These are phyloP conservation scores for Agrilus cyanescens DNA, from an alignment of 2,888 invertebrate genomes.

Conservation along the genomic window DNA sequence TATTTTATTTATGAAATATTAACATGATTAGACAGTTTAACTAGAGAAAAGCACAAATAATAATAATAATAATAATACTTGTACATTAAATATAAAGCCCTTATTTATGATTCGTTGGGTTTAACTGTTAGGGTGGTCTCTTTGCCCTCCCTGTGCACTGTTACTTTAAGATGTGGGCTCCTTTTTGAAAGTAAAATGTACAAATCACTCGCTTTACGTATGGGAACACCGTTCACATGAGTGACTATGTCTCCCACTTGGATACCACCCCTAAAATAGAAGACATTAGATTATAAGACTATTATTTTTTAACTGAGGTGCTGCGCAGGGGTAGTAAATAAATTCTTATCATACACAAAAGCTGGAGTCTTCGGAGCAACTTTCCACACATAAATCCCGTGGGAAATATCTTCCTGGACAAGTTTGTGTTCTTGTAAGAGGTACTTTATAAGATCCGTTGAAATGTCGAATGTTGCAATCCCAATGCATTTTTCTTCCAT, in stretches of 20 bases:
- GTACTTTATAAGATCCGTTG: slow-evolving; percentile 58
- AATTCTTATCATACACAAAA: slow-evolving; percentile 46
- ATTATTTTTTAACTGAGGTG: neutral
- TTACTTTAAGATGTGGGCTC: slow-evolving; percentile 3
- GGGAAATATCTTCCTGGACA: slow-evolving; percentile 50
- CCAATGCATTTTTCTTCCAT: slow-evolving; percentile 55
- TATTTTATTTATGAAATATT: no score
- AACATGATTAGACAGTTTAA: no score
- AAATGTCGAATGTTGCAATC: slow-evolving; percentile 56
- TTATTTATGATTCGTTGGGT: neutral
- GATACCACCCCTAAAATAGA: slow-evolving; percentile 56
- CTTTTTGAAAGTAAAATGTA: slow-evolving; percentile 10
- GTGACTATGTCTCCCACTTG: slow-evolving; percentile 73
- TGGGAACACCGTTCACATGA: slow-evolving; percentile 53
- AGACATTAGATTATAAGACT: neutral
- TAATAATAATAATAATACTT: no score
- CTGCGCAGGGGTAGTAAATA: neutral
- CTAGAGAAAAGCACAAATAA: no score
- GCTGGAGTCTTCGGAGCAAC: slow-evolving; percentile 73
- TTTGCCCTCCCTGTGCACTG: slow-evolving; percentile 6
- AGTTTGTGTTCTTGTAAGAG: slow-evolving; percentile 50
- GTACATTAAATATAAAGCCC: no score
- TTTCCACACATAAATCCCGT: slow-evolving; percentile 75
- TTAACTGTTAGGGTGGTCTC: slow-evolving; percentile 1
- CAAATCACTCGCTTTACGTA: slow-evolving; percentile 41